phyloP scores from a whole-genome alignment of 1,140 invertebrate species.

The Eueides isabella region DNA sequence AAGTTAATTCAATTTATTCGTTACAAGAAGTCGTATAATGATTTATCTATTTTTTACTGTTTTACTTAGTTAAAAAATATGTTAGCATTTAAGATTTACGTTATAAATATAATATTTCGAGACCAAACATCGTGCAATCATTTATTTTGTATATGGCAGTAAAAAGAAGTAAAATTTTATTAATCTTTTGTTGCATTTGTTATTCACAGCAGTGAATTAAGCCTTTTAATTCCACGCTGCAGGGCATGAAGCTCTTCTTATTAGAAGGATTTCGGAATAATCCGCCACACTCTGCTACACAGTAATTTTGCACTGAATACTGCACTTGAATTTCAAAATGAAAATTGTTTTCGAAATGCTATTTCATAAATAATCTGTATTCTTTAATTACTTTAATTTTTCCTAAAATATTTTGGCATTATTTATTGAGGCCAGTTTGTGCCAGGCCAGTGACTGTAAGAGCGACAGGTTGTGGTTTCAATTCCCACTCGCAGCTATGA shows the following conservation, averaged over 20 bases:
- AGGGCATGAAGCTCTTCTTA: slow-evolving; percentile 33
- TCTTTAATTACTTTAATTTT: no score
- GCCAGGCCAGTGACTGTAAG: no score
- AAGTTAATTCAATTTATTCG: no score
- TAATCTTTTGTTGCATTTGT: slow-evolving; percentile 20
- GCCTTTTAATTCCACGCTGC: slow-evolving; percentile 38
- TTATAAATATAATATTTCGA: neutral
- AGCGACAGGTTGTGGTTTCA: no score
- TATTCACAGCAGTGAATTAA: slow-evolving; percentile 35
- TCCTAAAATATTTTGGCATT: no score
- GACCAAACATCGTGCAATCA: neutral
- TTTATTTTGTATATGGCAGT: neutral
- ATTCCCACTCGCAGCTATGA: no score
- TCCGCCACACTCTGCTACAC: slow-evolving; percentile 24
- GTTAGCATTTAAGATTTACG: no score
- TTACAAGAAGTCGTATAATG: no score
- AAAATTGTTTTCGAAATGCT: neutral
- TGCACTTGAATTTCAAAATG: neutral
- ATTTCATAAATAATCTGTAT: neutral
- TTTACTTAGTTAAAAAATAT: no score
- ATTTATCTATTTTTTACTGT: no score
- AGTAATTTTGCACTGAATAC: neutral
- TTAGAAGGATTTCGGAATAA: slow-evolving; percentile 36
- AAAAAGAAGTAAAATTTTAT: neutral
- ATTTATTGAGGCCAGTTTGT: no score